Percentiles rank a stretch among this genome's conserved stretches.
These are phyloP conservation scores for Plestiodon gilberti DNA, from an alignment of 2,113 vertebrate species.

Conservation along the genomic window DNA sequence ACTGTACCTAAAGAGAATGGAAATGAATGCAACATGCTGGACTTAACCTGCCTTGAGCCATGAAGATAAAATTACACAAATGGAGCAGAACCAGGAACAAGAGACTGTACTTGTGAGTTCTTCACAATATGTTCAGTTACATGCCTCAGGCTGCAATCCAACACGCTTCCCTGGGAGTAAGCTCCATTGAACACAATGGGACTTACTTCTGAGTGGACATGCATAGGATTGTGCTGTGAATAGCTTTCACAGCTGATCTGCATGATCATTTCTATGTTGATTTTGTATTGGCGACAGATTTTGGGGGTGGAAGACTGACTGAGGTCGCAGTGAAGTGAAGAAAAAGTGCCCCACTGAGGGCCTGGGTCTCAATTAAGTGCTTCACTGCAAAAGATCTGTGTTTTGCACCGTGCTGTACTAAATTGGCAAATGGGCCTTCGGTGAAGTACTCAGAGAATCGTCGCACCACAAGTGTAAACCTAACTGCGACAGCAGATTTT, in stretches of 20 bases:
- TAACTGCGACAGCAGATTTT: no score
- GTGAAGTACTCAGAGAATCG: neutral
- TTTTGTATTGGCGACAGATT: neutral
- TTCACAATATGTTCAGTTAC: neutral
- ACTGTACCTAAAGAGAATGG: slow-evolving; percentile 42
- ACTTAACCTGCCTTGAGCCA: slow-evolving; percentile 50
- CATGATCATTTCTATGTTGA: neutral
- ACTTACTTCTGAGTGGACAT: no score
- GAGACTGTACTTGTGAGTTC: neutral
- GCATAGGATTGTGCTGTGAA: no score
- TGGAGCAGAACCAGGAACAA: slow-evolving; percentile 24
- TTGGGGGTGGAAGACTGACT: no score
- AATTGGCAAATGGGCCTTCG: neutral
- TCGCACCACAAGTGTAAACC: neutral
- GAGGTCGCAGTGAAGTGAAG: no score
- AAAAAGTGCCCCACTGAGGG: neutral
- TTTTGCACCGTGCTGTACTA: neutral
- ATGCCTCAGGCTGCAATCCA: neutral
- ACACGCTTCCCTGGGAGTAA: no score
- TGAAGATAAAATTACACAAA: slow-evolving; percentile 52
- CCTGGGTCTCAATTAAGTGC: neutral
- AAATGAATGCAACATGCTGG: slow-evolving; percentile 20
- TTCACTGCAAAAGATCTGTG: neutral
- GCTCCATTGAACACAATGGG: no score
- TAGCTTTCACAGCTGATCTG: neutral